A percentile compares a stretch with the other conserved stretches of the same genome.
Conservation (phyloP, 2,113 vertebrate species). For the Laticauda colubrina region DNA sequence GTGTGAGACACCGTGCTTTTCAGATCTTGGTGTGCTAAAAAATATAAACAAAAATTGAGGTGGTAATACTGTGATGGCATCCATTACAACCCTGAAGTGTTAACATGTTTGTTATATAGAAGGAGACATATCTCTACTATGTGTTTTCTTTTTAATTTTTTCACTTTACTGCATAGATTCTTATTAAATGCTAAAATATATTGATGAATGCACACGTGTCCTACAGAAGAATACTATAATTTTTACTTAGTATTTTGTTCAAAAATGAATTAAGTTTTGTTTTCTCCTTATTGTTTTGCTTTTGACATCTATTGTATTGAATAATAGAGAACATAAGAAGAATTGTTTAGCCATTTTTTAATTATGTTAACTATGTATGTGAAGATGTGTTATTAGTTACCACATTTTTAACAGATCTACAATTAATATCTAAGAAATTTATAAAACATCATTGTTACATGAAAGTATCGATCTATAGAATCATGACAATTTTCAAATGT, state of each 20-base stretch:
- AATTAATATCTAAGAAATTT: background rate
- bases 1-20: slow-evolving; percentile 50
- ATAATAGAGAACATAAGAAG: slow-evolving; percentile 27
- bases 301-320: slow-evolving; percentile 38
- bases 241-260: slow-evolving; percentile 19
- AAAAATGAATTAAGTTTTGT: slow-evolving; percentile 18
- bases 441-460: background rate
- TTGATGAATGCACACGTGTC: slow-evolving; percentile 34
- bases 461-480: background rate
- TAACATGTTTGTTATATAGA: slow-evolving; percentile 38
- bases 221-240: slow-evolving; percentile 19
- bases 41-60: slow-evolving; percentile 61
- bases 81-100: slow-evolving; percentile 38
- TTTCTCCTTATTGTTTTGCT: background rate
- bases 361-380: background rate
- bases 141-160: slow-evolving; percentile 21
- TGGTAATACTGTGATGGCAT: slow-evolving; percentile 34
- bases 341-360: background rate
- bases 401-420: background rate
- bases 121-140: slow-evolving; percentile 24
- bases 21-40: slow-evolving; percentile 50
- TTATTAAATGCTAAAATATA: slow-evolving; percentile 13
- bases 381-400: background rate
- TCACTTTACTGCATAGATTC: slow-evolving; percentile 26
- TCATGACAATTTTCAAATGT: background rate